Evolutionary conservation across 2,888 invertebrate genomes (phyloP).

Genomic region (Tineola bisselliella): DNA sequence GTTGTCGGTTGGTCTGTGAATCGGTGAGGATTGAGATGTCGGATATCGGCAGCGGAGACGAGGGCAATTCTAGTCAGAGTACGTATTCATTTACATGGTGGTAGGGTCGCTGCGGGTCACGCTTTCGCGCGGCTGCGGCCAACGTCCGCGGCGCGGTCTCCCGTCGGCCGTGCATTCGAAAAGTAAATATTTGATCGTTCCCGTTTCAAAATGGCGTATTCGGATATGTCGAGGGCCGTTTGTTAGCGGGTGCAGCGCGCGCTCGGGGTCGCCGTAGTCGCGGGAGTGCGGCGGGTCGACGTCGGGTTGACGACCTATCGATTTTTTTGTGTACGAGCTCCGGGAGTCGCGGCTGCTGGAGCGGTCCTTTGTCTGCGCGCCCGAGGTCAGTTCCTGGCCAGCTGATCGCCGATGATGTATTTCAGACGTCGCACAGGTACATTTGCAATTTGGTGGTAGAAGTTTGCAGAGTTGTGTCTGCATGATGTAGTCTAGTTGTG

Average conservation of each 20-base stretch:
- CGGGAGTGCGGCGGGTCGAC: conserved; percentile 35
- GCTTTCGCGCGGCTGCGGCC: conserved; percentile 10
- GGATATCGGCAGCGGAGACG: conserved; percentile 83
- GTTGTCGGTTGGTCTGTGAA: neutral
- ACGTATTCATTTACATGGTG: conserved; percentile 62
- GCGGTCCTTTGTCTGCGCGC: conserved; percentile 17
- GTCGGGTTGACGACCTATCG: conserved; percentile 66
- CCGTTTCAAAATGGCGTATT: conserved; percentile 68
- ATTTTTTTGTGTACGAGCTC: conserved; percentile 66
- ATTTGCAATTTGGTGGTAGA: neutral
- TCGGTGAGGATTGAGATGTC: conserved; percentile 63
- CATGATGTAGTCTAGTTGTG: neutral
- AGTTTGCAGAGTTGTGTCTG: neutral
- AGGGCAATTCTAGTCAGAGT: conserved; percentile 82
- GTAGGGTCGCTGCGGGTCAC: conserved; percentile 5
- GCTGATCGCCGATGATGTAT: neutral
- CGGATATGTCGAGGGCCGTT: conserved; percentile 29
- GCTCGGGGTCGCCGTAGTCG: conserved; percentile 34
- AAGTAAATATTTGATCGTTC: conserved; percentile 67
- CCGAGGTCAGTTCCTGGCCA: neutral
- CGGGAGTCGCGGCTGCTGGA: conserved; percentile 39
- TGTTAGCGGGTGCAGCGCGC: conserved; percentile 23
- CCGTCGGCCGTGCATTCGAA: conserved; percentile 39
- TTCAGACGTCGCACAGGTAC: conserved; percentile 2
- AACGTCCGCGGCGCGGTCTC: conserved; percentile 25